A percentile compares a stretch with the other conserved stretches of the same genome.
phyloP scores from a whole-genome alignment of 1,140 invertebrate species.

The Drosophila gunungcola region DNA sequence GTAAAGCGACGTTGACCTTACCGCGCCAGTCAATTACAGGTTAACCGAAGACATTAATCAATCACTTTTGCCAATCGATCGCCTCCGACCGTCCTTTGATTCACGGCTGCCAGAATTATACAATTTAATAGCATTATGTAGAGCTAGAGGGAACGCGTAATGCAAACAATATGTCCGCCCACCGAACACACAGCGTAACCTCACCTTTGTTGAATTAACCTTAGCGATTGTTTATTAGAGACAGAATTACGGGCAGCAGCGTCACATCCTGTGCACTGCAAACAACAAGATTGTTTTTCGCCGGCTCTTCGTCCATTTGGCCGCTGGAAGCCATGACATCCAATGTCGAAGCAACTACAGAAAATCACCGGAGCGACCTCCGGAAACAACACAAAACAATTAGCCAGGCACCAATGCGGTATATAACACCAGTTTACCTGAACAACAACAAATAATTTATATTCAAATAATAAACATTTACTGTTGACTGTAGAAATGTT shows the following conservation, averaged over 20 bases:
- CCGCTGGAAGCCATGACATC: slow-evolving; percentile 51
- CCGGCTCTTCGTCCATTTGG: not conserved
- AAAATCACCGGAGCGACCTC: slow-evolving; percentile 31
- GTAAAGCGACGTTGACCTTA: slow-evolving; percentile 38
- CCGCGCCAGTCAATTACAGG: slow-evolving; percentile 49
- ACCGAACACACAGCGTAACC: slow-evolving; percentile 22
- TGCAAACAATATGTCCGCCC: slow-evolving; percentile 47
- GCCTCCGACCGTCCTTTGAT: slow-evolving; percentile 23
- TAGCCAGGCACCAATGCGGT: slow-evolving; percentile 18
- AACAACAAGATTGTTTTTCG: slow-evolving; percentile 19
- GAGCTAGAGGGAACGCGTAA: slow-evolving; percentile 9
- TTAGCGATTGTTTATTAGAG: slow-evolving; percentile 65
- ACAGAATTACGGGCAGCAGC: slow-evolving; percentile 58
- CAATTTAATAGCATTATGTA: slow-evolving; percentile 16
- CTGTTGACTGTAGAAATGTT: slow-evolving; percentile 18
- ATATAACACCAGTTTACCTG: not conserved
- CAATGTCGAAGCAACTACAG: slow-evolving; percentile 19
- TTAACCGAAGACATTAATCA: slow-evolving; percentile 57
- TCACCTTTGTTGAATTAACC: slow-evolving; percentile 70
- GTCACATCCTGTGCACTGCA: slow-evolving; percentile 71
- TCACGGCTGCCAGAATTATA: slow-evolving; percentile 15
- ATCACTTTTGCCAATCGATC: slow-evolving; percentile 34
- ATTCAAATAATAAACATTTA: slow-evolving; percentile 71
- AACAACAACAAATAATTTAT: slow-evolving; percentile 51
- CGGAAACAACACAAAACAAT: slow-evolving; percentile 27